Percentiles rank a stretch among this genome's conserved stretches.
These are phyloP conservation scores for Presbytis comata DNA, from an alignment of 2,797 vertebrate genomes.

Conservation along the genomic window DNA sequence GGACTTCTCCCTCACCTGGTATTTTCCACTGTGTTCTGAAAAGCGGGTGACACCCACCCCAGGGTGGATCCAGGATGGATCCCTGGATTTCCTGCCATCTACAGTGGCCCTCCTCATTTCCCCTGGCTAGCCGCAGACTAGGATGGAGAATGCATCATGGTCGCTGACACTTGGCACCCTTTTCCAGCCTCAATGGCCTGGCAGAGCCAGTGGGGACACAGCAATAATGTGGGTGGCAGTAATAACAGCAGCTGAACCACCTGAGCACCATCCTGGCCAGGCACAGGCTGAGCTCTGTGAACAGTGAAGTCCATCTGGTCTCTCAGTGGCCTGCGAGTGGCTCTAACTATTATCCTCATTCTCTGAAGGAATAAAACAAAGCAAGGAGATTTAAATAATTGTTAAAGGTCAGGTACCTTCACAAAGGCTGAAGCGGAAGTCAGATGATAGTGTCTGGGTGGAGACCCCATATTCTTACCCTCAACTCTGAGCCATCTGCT, in stretches of 20 bases:
- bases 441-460: not conserved
- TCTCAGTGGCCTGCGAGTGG: not conserved
- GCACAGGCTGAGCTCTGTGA: rapidly evolving
- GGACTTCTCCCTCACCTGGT: not conserved
- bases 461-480: too few species aligned
- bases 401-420: rapidly evolving
- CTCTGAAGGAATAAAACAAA: not conserved
- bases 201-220: not conserved
- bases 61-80: not conserved
- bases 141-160: not conserved
- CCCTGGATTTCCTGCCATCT: not conserved
- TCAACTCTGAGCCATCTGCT: rapidly evolving
- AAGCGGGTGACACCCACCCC: not conserved
- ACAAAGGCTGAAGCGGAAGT: too few species aligned
- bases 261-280: rapidly evolving
- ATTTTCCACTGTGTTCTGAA: not conserved
- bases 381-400: too few species aligned
- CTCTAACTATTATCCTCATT: rapidly evolving
- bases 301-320: not conserved
- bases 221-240: rapidly evolving
- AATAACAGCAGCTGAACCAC: not conserved
- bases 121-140: rapidly evolving
- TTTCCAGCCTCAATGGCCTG: not conserved
- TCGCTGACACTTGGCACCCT: not conserved
- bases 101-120: rapidly evolving